phyloP scores from a whole-genome alignment of 2,113 vertebrate genomes.

The Cyphotilapia sp. region DNA sequence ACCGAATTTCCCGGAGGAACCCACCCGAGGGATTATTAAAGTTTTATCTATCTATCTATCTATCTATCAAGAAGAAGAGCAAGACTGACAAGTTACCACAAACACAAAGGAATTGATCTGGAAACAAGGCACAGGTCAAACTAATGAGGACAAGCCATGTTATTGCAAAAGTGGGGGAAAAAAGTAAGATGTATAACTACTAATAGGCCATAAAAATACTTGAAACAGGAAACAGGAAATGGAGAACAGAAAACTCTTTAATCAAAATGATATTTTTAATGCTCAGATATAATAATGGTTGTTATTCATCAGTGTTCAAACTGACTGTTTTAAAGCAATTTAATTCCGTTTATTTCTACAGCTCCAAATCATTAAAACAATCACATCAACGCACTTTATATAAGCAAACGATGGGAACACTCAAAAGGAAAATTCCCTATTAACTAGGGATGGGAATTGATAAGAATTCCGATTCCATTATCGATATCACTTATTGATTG shows the following conservation, averaged over 20 bases:
- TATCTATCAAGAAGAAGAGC: neutral
- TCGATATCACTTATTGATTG: rapidly evolving
- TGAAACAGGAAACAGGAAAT: neutral
- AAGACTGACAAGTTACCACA: neutral
- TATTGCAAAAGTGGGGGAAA: rapidly evolving
- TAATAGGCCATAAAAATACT: neutral
- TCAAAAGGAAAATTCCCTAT: neutral
- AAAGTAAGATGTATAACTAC: neutral
- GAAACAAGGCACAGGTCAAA: neutral
- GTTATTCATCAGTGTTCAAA: neutral
- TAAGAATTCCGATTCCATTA: neutral
- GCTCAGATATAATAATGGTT: neutral
- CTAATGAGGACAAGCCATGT: neutral
- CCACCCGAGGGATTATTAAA: neutral
- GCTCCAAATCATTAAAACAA: neutral
- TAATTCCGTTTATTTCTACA: neutral
- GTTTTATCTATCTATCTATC: neutral
- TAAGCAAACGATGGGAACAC: neutral
- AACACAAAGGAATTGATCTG: neutral
- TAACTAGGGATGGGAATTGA: neutral
- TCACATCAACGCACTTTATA: rapidly evolving
- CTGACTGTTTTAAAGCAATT: neutral
- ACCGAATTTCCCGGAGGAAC: neutral
- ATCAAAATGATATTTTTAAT: neutral
- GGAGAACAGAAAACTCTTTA: neutral